Percentiles rank a stretch among this genome's conserved stretches.
Evolutionary conservation across 2,888 invertebrate species (phyloP).

Genomic region (Temnothorax rugatulus): DNA sequence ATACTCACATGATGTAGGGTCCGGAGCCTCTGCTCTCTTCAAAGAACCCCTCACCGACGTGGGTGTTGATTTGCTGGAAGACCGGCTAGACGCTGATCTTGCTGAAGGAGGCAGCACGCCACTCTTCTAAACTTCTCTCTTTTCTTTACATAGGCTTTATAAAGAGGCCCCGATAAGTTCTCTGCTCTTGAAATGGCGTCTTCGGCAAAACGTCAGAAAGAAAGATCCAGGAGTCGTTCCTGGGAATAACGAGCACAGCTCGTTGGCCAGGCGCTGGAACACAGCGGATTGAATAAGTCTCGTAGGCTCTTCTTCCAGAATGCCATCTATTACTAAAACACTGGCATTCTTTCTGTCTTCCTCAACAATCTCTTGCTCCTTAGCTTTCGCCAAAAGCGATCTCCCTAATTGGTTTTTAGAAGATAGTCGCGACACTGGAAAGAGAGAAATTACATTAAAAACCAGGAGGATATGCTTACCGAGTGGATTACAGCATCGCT

Average conservation of each 20-base stretch:
- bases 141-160: background rate
- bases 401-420: background rate
- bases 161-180: slow-evolving; percentile 1
- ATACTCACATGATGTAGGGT: background rate
- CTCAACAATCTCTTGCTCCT: background rate
- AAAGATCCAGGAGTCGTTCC: background rate
- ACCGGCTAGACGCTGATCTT: background rate
- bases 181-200: background rate
- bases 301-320: background rate
- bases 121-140: background rate
- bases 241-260: background rate
- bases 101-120: background rate
- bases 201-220: background rate
- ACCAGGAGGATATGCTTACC: background rate
- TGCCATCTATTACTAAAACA: background rate
- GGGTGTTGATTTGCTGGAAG: background rate
- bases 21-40: background rate
- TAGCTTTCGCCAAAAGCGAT: background rate
- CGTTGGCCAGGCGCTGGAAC: background rate
- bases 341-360: background rate
- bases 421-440: background rate
- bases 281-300: background rate
- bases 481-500: background rate
- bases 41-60: background rate
- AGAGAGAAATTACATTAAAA: background rate